These are phyloP conservation scores for Anoplius nigerrimus DNA, from an alignment of 2,888 invertebrate genomes.

Conservation along the genomic window DNA sequence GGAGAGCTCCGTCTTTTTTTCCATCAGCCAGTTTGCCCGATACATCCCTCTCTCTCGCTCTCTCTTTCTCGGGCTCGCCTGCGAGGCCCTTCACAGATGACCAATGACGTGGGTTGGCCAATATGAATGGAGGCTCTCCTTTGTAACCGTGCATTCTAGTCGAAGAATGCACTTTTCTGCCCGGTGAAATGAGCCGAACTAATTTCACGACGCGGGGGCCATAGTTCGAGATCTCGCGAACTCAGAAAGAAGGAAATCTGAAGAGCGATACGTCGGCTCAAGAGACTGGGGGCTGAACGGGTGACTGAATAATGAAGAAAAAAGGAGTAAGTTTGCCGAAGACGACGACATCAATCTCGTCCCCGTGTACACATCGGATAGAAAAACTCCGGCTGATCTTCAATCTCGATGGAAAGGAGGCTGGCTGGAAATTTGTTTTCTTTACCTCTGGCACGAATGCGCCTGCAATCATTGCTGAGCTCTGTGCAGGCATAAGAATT, in stretches of 20 bases:
- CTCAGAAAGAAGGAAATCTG: background rate
- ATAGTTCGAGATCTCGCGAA: background rate
- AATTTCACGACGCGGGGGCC: conserved; percentile 54
- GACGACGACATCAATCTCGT: conserved; percentile 20
- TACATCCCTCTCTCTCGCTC: conserved; percentile 1
- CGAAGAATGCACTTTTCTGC: conserved; percentile 64
- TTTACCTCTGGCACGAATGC: too few relatives aligned
- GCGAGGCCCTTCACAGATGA: conserved; percentile 59
- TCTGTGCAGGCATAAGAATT: too few relatives aligned
- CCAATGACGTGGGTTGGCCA: conserved; percentile 64
- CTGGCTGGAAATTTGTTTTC: too few relatives aligned
- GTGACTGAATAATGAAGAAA: conserved; percentile 26
- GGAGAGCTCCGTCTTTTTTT: conserved; percentile 22
- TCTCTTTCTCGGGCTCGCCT: conserved; percentile 2
- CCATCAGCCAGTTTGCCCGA: background rate
- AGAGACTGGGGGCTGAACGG: conserved; percentile 28
- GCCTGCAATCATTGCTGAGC: too few relatives aligned
- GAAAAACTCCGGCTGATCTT: background rate
- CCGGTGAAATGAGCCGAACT: conserved; percentile 69
- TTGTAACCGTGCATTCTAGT: conserved; percentile 56
- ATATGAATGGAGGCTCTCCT: conserved; percentile 63
- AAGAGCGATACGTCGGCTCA: too few relatives aligned
- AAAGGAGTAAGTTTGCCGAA: conserved; percentile 52
- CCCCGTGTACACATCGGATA: background rate
- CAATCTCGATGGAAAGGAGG: background rate